Conservation (phyloP, 2,113 vertebrate genomes). For the Lepisosteus oculatus region DNA sequence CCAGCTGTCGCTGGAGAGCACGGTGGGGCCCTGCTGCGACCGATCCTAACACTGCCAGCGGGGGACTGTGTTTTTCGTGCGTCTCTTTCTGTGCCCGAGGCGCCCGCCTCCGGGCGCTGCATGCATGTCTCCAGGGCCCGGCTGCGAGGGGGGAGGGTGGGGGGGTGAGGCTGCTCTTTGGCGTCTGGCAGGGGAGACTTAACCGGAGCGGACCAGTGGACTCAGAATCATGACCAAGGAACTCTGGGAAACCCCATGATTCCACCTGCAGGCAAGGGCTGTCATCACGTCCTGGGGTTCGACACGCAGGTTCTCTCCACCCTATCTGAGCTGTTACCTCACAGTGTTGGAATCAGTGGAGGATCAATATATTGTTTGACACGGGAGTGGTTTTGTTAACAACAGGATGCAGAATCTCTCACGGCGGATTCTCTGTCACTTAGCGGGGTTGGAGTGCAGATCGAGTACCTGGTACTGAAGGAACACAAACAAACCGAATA, state of each 20-base stretch:
- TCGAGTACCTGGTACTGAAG: background rate
- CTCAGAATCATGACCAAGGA: constrained; percentile 43
- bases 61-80: constrained; percentile 49
- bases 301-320: background rate
- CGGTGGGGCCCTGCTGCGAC: constrained; percentile 91
- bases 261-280: constrained; percentile 13
- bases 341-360: constrained; percentile 14
- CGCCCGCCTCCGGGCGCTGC: constrained; percentile 60
- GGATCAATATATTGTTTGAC: background rate
- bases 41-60: constrained; percentile 74
- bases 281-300: background rate
- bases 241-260: constrained; percentile 53
- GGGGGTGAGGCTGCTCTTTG: constrained; percentile 51
- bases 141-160: constrained; percentile 60
- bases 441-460: constrained; percentile 17
- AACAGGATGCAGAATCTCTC: too few relatives aligned
- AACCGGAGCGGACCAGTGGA: background rate
- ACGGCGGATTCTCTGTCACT: constrained; percentile 14
- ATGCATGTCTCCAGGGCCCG: constrained; percentile 59
- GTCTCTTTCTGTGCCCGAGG: constrained; percentile 52
- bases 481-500: background rate
- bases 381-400: background rate
- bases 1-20: constrained; percentile 96
- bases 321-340: constrained; percentile 13
- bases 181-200: too few relatives aligned